Conservation (phyloP, 2,113 vertebrate genomes). For the Pseudorectes ferrugineus region DNA sequence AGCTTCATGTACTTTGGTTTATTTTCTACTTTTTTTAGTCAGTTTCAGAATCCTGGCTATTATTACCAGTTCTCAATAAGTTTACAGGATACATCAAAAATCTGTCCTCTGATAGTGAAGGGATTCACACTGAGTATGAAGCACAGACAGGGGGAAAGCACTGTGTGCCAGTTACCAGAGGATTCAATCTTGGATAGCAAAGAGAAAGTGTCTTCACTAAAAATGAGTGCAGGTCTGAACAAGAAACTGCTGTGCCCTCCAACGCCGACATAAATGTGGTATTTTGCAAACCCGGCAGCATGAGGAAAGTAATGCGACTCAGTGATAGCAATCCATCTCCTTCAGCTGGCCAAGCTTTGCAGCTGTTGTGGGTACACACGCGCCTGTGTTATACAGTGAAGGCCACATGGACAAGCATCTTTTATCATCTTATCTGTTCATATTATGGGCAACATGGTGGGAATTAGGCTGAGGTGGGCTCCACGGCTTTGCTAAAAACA, state of each 20-base stretch:
- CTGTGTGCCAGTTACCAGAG: background rate
- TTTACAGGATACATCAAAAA: background rate
- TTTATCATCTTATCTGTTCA: background rate
- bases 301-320: background rate
- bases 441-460: background rate
- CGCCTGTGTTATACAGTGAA: background rate
- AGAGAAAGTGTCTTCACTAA: background rate
- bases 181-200: background rate
- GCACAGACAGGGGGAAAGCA: background rate
- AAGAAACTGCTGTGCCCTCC: background rate
- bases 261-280: accelerated
- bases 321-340: background rate
- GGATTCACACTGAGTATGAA: background rate
- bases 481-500: background rate
- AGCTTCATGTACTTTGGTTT: background rate
- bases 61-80: background rate
- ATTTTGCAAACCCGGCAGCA: background rate
- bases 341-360: background rate
- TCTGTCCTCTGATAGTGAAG: background rate
- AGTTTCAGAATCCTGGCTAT: background rate
- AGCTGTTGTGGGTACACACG: background rate
- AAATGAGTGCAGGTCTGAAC: background rate
- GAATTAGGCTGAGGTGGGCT: background rate
- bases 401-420: accelerated
- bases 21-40: background rate